Evolutionary conservation across 2,113 vertebrate genomes (phyloP).

Genomic region (Cichladusa arquata): DNA sequence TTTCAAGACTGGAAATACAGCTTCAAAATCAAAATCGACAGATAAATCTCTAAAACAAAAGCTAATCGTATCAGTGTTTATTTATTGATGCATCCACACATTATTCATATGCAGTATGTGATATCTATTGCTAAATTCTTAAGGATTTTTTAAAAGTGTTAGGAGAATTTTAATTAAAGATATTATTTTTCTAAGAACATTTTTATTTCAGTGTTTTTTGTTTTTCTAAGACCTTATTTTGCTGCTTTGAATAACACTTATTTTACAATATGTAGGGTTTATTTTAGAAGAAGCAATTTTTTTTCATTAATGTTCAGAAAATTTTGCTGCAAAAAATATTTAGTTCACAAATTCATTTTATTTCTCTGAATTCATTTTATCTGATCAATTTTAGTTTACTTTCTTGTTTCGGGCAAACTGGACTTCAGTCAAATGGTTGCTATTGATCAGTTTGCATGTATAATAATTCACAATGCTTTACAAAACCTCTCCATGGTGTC

Average conservation of each 20-base stretch:
- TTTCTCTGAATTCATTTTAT: neutral
- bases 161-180: neutral
- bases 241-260: neutral
- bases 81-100: neutral
- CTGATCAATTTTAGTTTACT: neutral
- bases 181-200: neutral
- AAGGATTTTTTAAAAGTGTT: neutral
- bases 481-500: neutral
- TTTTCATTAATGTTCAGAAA: neutral
- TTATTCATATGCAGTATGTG: neutral
- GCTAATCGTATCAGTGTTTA: neutral
- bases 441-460: neutral
- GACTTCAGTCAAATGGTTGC: neutral
- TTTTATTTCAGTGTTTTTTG: neutral
- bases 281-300: neutral
- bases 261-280: neutral
- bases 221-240: neutral
- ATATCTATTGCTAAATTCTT: neutral
- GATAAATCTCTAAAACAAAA: neutral
- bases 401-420: neutral
- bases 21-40: neutral
- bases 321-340: neutral
- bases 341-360: neutral
- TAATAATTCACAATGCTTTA: neutral
- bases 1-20: neutral